Conservation (phyloP, 2,888 invertebrate species). For the Ischnus inquisitorius region DNA sequence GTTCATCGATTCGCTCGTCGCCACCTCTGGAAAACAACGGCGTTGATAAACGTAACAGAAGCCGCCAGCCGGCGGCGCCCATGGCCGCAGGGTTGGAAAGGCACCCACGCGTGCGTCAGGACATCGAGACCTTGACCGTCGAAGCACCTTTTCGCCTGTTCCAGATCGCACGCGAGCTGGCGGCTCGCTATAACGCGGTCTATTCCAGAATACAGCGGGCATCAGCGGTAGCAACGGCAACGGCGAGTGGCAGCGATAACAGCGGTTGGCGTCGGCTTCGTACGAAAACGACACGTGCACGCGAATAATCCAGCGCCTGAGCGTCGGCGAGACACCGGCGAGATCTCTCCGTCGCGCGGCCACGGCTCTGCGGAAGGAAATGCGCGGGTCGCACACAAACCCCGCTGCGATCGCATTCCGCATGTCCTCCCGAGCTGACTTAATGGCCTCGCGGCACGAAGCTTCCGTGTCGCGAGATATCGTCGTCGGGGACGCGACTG, state of each 20-base stretch:
- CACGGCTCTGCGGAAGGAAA: slow-evolving; percentile 7
- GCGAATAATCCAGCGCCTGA: slow-evolving; percentile 36
- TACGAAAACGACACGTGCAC: slow-evolving; percentile 36
- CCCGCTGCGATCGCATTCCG: slow-evolving; percentile 8
- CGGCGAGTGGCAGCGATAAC: slow-evolving; percentile 20
- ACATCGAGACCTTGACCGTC: slow-evolving; percentile 71
- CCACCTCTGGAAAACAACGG: slow-evolving; percentile 15
- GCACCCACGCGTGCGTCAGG: slow-evolving; percentile 71
- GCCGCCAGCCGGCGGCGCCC: background rate
- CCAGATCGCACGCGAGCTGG: slow-evolving; percentile 42
- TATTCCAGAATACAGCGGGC: slow-evolving; percentile 50
- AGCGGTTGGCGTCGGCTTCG: slow-evolving; percentile 15
- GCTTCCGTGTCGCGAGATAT: background rate
- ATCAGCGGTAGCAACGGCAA: slow-evolving; percentile 28
- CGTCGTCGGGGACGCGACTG: background rate
- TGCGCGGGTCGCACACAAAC: slow-evolving; percentile 31
- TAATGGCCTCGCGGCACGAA: slow-evolving; percentile 42
- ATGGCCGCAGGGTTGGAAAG: slow-evolving; percentile 51
- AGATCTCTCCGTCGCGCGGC: slow-evolving; percentile 13
- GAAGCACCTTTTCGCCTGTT: slow-evolving; percentile 67
- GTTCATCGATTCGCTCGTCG: slow-evolving; percentile 74
- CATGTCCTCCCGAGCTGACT: slow-evolving; percentile 22
- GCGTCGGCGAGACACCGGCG: slow-evolving; percentile 24
- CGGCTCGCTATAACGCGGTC: slow-evolving; percentile 20
- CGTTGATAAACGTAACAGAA: slow-evolving; percentile 4